Conservation (phyloP, 2,888 invertebrate species). For the Plutella xylostella region DNA sequence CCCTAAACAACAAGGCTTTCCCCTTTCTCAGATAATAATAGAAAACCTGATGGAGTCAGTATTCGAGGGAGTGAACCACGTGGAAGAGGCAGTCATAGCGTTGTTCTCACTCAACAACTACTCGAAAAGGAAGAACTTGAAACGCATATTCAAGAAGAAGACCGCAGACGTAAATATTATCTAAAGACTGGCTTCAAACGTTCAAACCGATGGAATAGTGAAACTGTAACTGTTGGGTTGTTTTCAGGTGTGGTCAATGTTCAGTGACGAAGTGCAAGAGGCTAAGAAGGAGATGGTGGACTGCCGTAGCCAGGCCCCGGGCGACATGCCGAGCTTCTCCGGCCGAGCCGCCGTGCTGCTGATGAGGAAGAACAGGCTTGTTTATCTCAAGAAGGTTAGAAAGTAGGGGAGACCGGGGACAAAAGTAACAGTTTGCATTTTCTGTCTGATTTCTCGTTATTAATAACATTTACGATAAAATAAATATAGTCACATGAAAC, state of each 20-base stretch:
- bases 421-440: too few relatives aligned
- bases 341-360: constrained; percentile 78
- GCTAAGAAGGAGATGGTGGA: constrained; percentile 77
- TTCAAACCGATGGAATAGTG: too few relatives aligned
- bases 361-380: constrained; percentile 74
- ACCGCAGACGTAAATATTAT: constrained; percentile 74
- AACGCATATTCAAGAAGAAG: constrained; percentile 76
- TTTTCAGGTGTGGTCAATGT: constrained; percentile 77
- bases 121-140: constrained; percentile 78
- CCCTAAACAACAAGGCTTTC: neutral
- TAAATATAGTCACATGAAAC: too few relatives aligned
- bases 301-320: constrained; percentile 71
- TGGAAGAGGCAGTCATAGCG: constrained; percentile 84
- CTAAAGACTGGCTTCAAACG: too few relatives aligned
- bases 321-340: constrained; percentile 77
- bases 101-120: constrained; percentile 83
- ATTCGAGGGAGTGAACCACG: constrained; percentile 82
- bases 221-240: constrained; percentile 31
- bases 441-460: too few relatives aligned
- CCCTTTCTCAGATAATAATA: constrained; percentile 74
- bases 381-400: constrained; percentile 68
- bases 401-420: too few relatives aligned
- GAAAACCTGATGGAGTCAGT: constrained; percentile 85
- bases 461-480: too few relatives aligned
- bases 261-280: constrained; percentile 79